Percentiles rank a stretch among this genome's conserved stretches.
These are phyloP conservation scores for Nannobrachium achirus DNA, from an alignment of 2,113 vertebrate species.

Conservation along the genomic window DNA sequence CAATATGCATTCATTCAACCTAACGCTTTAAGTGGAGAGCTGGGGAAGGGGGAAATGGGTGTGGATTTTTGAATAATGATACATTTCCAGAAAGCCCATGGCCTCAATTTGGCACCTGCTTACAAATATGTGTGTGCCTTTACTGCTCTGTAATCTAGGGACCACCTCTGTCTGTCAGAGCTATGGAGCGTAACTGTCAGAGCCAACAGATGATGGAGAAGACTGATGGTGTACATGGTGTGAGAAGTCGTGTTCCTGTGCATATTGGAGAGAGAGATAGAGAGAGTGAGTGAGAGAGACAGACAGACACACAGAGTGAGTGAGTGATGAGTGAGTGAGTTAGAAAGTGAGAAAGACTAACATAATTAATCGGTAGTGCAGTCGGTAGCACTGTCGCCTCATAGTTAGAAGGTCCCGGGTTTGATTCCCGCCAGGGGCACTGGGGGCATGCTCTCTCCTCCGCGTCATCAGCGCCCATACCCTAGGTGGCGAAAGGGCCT, in stretches of 20 bases:
- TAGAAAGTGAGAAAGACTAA: not conserved
- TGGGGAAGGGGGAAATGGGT: not conserved
- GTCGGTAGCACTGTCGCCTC: no score
- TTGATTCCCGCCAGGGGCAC: no score
- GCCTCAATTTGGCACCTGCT: conserved; percentile 8
- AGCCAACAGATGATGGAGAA: not conserved
- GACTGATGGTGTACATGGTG: not conserved
- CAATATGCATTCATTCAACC: conserved; percentile 7
- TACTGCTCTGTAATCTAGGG: conserved; percentile 18
- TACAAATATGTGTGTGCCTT: conserved; percentile 9
- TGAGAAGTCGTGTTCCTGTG: not conserved
- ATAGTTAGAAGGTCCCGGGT: no score
- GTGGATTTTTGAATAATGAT: conserved; percentile 17
- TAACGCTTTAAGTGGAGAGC: not conserved
- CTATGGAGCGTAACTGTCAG: conserved; percentile 11
- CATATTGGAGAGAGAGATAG: not conserved
- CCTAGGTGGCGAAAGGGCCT: no score
- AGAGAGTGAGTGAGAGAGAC: not conserved
- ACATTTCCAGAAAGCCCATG: conserved; percentile 17
- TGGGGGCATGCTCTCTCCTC: no score
- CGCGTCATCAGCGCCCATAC: no score
- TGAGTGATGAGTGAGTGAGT: not conserved
- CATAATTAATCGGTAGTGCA: no score
- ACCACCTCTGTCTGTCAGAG: conserved; percentile 26
- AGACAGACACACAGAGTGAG: not conserved